Percentiles rank a stretch among this genome's conserved stretches.
phyloP scores from a whole-genome alignment of 64 coral and sea anemone genomes.

The Montipora cactus region DNA sequence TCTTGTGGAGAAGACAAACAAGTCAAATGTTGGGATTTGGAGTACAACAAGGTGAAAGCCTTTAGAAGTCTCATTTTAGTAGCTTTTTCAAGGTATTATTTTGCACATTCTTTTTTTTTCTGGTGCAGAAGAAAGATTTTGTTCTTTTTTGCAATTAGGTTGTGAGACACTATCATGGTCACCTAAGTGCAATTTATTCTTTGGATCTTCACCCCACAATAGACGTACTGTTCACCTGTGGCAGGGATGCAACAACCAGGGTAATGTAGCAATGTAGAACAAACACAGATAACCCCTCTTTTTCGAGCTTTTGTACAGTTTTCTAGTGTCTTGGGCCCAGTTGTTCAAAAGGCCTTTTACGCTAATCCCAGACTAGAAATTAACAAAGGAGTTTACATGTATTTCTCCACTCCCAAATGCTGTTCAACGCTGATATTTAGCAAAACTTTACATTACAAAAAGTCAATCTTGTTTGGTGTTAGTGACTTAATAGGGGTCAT shows the following conservation, averaged over 20 bases:
- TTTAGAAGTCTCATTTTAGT: background rate
- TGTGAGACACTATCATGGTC: slow-evolving; percentile 97
- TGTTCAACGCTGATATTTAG: no score
- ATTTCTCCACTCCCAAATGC: no score
- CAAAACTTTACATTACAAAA: no score
- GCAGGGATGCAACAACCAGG: slow-evolving; percentile 95
- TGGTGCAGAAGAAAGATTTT: background rate
- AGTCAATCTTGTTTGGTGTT: no score
- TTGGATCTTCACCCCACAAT: slow-evolving; percentile 95
- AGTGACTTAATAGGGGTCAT: no score
- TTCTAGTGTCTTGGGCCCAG: no score
- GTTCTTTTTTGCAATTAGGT: slow-evolving; percentile 55
- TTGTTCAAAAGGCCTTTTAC: no score
- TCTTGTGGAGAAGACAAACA: slow-evolving; percentile 99
- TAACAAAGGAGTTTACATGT: no score
- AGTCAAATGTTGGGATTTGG: slow-evolving; percentile 99
- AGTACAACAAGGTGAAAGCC: slow-evolving; percentile 93
- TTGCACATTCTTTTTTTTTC: background rate
- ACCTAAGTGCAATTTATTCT: slow-evolving; percentile 93
- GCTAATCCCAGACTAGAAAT: no score
- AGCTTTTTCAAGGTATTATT: background rate
- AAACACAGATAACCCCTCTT: no score
- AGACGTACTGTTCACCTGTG: slow-evolving; percentile 94
- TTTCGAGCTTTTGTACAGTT: no score
- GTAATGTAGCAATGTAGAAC: slow-evolving; percentile 23